Conservation (phyloP, 2,113 vertebrate genomes). For the Corydoras maculifer region DNA sequence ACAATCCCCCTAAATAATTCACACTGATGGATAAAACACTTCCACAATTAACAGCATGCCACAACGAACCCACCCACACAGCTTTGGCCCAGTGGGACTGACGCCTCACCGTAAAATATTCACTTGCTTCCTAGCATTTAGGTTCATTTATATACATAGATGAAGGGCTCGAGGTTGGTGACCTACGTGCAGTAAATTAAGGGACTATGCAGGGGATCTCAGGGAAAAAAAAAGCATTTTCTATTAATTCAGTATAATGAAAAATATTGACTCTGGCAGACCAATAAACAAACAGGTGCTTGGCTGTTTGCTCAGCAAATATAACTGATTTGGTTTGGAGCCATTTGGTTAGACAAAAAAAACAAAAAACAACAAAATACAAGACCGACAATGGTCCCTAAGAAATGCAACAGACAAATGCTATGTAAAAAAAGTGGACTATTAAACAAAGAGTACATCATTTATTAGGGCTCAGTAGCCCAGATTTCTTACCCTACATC, state of each 20-base stretch:
- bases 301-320: slow-evolving; percentile 12
- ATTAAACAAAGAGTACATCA: slow-evolving; percentile 20
- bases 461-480: slow-evolving; percentile 17
- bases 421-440: slow-evolving; percentile 14
- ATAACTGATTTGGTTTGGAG: slow-evolving; percentile 12
- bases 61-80: slow-evolving; percentile 48
- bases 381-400: background rate
- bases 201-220: background rate
- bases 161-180: slow-evolving; percentile 24
- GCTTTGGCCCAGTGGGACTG: slow-evolving; percentile 51
- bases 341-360: slow-evolving; percentile 20
- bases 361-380: background rate
- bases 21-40: slow-evolving; percentile 75
- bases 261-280: slow-evolving; percentile 16
- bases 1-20: slow-evolving; percentile 70
- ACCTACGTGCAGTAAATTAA: slow-evolving; percentile 29
- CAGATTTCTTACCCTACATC: slow-evolving; percentile 34
- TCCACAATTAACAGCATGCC: slow-evolving; percentile 69
- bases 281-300: slow-evolving; percentile 26
- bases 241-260: slow-evolving; percentile 33
- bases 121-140: slow-evolving; percentile 24
- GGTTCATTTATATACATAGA: slow-evolving; percentile 30
- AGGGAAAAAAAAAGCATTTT: background rate
- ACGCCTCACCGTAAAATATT: slow-evolving; percentile 49
- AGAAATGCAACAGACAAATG: background rate